Evolutionary conservation across 2,797 vertebrate genomes (phyloP).

Genomic region (Glyptemys insculpta): DNA sequence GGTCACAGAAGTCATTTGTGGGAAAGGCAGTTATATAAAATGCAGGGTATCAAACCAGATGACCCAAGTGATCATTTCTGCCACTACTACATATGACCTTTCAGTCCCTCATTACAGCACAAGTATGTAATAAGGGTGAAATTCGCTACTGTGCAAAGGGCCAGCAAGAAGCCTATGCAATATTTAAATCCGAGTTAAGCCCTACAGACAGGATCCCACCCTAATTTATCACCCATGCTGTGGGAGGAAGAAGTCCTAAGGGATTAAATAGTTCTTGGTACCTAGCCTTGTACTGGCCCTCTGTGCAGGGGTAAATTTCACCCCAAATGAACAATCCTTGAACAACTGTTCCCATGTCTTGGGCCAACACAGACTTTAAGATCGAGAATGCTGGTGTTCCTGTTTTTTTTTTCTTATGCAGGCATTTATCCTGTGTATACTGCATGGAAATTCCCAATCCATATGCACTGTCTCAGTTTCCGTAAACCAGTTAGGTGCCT

Average conservation of each 20-base stretch:
- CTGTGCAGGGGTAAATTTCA: background rate
- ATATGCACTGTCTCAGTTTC: background rate
- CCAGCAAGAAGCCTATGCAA: background rate
- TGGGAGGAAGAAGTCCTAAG: background rate
- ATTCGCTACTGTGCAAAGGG: background rate
- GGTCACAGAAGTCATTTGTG: background rate
- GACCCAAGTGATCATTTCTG: background rate
- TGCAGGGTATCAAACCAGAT: background rate
- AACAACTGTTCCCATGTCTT: background rate
- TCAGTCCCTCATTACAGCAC: background rate
- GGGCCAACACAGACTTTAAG: background rate
- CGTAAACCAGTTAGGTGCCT: background rate
- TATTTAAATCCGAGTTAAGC: background rate
- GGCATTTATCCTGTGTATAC: background rate
- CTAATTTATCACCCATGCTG: background rate
- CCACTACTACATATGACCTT: background rate
- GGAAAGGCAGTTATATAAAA: background rate
- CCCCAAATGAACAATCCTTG: background rate
- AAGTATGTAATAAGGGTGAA: background rate
- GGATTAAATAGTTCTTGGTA: background rate
- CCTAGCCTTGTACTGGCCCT: background rate
- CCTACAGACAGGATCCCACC: background rate
- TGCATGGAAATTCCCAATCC: background rate
- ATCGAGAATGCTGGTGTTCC: background rate
- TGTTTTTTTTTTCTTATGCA: background rate